These are phyloP conservation scores for Antheraea mylitta DNA, from an alignment of 1,140 invertebrate species.

Conservation along the genomic window DNA sequence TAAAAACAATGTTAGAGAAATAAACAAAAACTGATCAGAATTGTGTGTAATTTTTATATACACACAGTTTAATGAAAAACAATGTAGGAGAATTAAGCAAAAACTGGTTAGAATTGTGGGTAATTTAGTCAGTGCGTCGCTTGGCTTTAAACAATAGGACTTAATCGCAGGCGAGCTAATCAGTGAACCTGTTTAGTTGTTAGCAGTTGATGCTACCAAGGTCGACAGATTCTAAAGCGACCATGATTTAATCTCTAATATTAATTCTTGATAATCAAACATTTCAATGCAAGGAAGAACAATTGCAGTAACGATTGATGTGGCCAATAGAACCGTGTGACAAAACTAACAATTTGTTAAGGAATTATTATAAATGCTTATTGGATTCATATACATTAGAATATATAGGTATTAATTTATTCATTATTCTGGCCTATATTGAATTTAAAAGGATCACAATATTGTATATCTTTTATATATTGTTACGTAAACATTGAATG, in stretches of 20 bases:
- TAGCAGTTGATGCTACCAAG: slow-evolving; percentile 6
- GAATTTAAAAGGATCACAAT: no score
- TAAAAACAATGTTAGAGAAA: no score
- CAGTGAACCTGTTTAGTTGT: slow-evolving; percentile 1
- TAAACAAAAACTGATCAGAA: no score
- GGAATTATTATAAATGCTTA: not conserved
- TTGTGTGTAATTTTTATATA: no score
- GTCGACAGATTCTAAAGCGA: not conserved
- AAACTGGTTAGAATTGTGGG: not conserved
- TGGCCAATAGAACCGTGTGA: slow-evolving; percentile 14
- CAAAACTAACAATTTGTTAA: slow-evolving; percentile 14
- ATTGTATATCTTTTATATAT: no score
- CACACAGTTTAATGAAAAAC: no score
- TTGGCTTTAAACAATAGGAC: not conserved
- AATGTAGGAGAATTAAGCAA: not conserved
- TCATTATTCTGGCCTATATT: no score
- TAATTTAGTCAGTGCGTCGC: not conserved
- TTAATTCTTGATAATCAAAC: slow-evolving; percentile 9
- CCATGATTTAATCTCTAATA: slow-evolving; percentile 11
- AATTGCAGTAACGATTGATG: slow-evolving; percentile 19
- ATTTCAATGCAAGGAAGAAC: slow-evolving; percentile 17
- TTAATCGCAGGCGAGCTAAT: not conserved
- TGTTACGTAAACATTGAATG: no score
- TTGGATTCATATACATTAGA: no score
- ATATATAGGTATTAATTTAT: no score